These are phyloP conservation scores for Macrochelys suwanniensis DNA, from an alignment of 2,797 vertebrate genomes.

Conservation along the genomic window DNA sequence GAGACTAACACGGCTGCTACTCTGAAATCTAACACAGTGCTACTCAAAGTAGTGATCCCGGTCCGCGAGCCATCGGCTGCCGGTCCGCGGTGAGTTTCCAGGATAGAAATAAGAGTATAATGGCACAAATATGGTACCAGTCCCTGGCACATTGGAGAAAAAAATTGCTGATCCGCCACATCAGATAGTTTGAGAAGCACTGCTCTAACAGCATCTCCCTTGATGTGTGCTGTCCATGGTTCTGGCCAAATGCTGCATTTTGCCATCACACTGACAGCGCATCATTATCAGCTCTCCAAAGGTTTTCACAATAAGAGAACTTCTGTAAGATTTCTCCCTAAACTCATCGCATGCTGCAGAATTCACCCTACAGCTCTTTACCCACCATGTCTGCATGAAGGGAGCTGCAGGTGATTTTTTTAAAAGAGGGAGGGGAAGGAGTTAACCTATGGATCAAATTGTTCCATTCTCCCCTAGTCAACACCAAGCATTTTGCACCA, in stretches of 20 bases:
- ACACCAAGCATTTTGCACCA: neutral
- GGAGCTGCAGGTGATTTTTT: neutral
- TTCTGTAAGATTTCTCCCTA: neutral
- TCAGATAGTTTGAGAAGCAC: too few species aligned
- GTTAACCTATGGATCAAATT: neutral
- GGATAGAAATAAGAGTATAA: too few species aligned
- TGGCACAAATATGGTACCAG: too few species aligned
- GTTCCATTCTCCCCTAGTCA: neutral
- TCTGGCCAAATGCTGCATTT: neutral
- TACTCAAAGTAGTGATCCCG: too few species aligned
- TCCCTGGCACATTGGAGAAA: too few species aligned
- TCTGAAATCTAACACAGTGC: too few species aligned
- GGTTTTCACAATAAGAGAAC: neutral
- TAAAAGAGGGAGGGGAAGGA: neutral
- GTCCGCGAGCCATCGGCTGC: too few species aligned
- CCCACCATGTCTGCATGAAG: neutral
- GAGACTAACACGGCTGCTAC: too few species aligned
- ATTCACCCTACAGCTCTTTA: neutral
- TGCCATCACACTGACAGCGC: rapidly evolving
- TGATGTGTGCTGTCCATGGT: slow-evolving; percentile 7
- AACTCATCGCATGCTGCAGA: neutral
- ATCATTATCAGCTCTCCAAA: neutral
- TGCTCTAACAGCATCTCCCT: neutral
- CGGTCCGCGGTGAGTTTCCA: too few species aligned
- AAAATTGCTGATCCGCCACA: too few species aligned